Evolutionary conservation across 2,888 invertebrate species (phyloP), one percentile per base, ranked within the genome.

Genomic region (Heliconius erato): DNA sequence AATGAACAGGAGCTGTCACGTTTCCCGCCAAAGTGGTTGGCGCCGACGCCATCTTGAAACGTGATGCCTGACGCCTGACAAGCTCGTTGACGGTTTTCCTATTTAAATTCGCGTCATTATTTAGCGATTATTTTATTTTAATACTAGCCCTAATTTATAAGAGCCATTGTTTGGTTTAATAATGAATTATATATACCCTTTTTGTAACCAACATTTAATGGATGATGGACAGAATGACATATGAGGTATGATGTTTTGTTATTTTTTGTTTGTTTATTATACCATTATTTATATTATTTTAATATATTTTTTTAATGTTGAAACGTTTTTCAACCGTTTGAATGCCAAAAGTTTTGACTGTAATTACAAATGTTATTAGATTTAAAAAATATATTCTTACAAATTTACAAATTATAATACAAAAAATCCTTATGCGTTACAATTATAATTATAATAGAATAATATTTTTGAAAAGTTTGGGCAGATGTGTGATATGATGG

Each of bases 61-160:
- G 92, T 93, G 93, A 91, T 89, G 91, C 90, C 85, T 90, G 85
- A 88, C 85, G 88, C 88, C 86, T 79, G 84, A 83, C 84, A 88
- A 89, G 86, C 90, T 88, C 88, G 90, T 92, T 92, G 92, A 92
- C 90, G 90, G 90, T 91, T 91, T 90, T 90, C 72, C 91, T 92
- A 94, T 94, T 94, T 92, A 92, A 93, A 93, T 92, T 91, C 91
- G 90, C 91, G 91, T 89, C 91, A 92, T 93, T 92, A 92, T 92
- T 91, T 88, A 86, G 88, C 88, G 89, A 89, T 89, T 91, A 91
- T 91, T 92, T 92, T 91, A 91, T 91, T 92, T 87, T 89, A 86
- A 89, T 87, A 87, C 89, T 87, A 89, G 89, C 91, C 91, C 91
- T 92, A 92, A 93, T 92, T 93, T 93, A 91, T 91, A 90, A 90